Evolutionary conservation across 2,888 invertebrate genomes (phyloP).

Genomic region (Operophtera brumata): DNA sequence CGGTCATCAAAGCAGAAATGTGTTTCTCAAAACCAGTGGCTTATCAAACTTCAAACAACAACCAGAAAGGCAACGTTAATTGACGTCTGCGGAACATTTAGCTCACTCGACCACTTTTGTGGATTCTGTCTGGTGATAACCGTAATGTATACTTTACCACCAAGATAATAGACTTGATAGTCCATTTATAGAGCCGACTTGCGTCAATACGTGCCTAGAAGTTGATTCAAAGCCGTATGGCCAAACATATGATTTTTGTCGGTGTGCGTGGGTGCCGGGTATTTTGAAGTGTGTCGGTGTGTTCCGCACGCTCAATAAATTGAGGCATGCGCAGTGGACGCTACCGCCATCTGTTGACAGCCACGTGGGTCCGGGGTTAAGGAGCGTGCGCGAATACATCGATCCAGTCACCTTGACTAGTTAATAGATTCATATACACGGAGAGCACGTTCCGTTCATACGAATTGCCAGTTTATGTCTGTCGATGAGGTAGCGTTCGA

Average conservation of each 20-base stretch:
- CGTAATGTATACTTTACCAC: conserved; percentile 22
- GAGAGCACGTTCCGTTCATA: conserved; percentile 47
- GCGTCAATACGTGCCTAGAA: conserved; percentile 68
- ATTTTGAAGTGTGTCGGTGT: conserved; percentile 32
- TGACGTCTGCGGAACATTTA: conserved; percentile 70
- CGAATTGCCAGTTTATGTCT: conserved; percentile 44
- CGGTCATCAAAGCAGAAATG: conserved; percentile 16
- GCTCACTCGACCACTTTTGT: conserved; percentile 61
- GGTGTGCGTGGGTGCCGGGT: conserved; percentile 42
- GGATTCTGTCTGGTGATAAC: conserved; percentile 28
- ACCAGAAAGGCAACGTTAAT: conserved; percentile 61
- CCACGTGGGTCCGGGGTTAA: conserved; percentile 55
- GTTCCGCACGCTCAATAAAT: conserved; percentile 67
- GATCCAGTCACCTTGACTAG: conserved; percentile 73
- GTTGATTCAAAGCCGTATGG: conserved; percentile 74
- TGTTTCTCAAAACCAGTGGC: conserved; percentile 28
- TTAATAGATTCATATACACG: conserved; percentile 73
- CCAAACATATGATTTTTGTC: conserved; percentile 75
- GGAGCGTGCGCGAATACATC: conserved; percentile 61
- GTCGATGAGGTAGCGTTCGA: background rate
- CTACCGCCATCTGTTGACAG: conserved; percentile 74
- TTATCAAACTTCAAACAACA: conserved; percentile 54
- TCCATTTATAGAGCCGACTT: conserved; percentile 39
- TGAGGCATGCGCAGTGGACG: conserved; percentile 65
- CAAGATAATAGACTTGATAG: conserved; percentile 34